A percentile compares a stretch with the other conserved stretches of the same genome.
phyloP scores from a whole-genome alignment of 2,113 vertebrate species.

The Bungarus multicinctus region DNA sequence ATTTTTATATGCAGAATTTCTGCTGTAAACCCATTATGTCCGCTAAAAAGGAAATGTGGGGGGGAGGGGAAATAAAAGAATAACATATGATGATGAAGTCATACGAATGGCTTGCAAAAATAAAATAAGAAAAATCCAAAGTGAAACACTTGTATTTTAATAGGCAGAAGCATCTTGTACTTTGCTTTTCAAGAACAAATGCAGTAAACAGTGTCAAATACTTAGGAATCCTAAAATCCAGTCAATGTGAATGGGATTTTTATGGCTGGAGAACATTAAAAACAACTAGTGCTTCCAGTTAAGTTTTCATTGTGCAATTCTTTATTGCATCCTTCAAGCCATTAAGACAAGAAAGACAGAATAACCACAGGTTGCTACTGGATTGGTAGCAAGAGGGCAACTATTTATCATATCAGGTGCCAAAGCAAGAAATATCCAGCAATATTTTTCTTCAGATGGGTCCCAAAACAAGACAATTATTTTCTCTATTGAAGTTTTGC shows the following conservation, averaged over 20 bases:
- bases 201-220: background rate
- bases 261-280: background rate
- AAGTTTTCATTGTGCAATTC: background rate
- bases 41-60: background rate
- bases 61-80: background rate
- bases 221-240: background rate
- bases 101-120: background rate
- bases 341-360: background rate
- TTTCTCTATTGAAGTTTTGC: accelerated
- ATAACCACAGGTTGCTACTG: background rate
- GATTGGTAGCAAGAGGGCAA: background rate
- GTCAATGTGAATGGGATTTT: background rate
- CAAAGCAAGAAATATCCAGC: background rate
- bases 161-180: background rate
- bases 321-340: background rate
- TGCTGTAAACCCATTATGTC: background rate
- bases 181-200: background rate
- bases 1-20: too few species aligned
- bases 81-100: background rate
- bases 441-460: accelerated
- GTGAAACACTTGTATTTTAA: background rate
- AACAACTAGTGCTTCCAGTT: background rate
- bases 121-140: background rate
- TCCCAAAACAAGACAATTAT: accelerated
- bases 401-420: background rate